phyloP scores from a whole-genome alignment of 1,140 invertebrate species.

The Ptiloglossa arizonensis region DNA sequence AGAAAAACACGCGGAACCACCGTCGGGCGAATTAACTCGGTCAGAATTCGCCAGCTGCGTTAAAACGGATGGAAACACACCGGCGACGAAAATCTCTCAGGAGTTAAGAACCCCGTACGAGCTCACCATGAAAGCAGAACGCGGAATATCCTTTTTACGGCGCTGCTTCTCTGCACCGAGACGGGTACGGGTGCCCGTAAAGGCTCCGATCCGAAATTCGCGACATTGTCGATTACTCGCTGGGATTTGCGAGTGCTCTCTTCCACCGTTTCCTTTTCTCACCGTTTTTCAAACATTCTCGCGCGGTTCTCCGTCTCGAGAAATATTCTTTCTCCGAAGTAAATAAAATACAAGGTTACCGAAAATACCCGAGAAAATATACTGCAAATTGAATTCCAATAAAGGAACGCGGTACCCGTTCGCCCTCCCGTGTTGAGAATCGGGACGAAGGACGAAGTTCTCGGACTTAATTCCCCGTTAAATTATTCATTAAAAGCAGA shows the following conservation, averaged over 20 bases:
- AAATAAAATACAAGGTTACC: no score
- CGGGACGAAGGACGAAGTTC: no score
- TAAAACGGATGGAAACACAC: background rate
- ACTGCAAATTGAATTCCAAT: no score
- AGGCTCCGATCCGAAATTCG: slow-evolving; percentile 9
- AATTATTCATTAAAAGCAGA: slow-evolving; percentile 30
- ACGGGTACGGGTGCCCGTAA: background rate
- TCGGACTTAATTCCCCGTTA: background rate
- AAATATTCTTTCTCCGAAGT: no score
- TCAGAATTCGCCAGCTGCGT: background rate
- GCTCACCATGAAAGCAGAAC: background rate
- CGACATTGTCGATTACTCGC: background rate
- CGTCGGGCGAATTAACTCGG: background rate
- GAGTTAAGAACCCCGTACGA: background rate
- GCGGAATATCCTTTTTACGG: slow-evolving; percentile 19
- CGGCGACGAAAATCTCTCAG: background rate
- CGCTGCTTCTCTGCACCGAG: background rate
- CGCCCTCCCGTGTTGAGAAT: no score
- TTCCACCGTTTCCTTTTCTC: background rate
- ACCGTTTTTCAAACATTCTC: no score
- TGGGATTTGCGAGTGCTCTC: background rate
- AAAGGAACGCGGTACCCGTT: no score
- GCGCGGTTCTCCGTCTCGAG: no score
- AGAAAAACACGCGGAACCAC: no score
- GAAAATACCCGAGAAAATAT: no score